phyloP scores from a whole-genome alignment of 2,113 vertebrate species.

The Thamnophis sirtalis region DNA sequence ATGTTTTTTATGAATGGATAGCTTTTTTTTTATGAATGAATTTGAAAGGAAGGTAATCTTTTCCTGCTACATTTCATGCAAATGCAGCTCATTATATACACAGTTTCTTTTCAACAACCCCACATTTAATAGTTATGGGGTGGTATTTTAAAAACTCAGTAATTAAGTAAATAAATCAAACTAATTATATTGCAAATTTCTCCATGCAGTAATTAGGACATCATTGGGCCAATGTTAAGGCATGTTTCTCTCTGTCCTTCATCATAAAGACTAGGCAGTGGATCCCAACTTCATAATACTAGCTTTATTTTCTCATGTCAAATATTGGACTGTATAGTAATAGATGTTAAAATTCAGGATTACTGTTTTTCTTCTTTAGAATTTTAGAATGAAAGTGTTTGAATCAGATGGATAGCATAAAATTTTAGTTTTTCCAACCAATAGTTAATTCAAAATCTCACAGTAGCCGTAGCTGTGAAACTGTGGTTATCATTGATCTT shows the following conservation, averaged over 20 bases:
- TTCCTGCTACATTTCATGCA: neutral
- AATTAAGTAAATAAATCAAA: neutral
- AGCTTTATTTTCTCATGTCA: neutral
- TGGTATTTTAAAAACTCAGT: neutral
- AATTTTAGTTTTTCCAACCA: neutral
- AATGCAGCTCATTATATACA: neutral
- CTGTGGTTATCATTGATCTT: neutral
- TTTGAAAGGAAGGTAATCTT: neutral
- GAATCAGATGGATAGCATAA: slow-evolving; percentile 1
- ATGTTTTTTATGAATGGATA: neutral
- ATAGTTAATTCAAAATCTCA: slow-evolving; percentile 12
- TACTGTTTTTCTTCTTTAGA: neutral
- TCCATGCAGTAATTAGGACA: neutral
- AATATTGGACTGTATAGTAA: neutral
- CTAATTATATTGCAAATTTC: neutral
- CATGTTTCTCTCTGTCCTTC: neutral
- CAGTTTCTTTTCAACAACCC: neutral
- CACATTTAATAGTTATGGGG: neutral
- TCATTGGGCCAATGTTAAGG: neutral
- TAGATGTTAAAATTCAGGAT: neutral
- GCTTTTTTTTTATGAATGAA: neutral
- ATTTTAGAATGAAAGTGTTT: neutral
- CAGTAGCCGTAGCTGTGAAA: neutral
- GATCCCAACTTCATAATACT: neutral
- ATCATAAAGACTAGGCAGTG: neutral